A percentile compares a stretch with the other conserved stretches of the same genome.
Evolutionary conservation across 2,113 vertebrate species (phyloP).

Genomic region (Glareola pratincola): DNA sequence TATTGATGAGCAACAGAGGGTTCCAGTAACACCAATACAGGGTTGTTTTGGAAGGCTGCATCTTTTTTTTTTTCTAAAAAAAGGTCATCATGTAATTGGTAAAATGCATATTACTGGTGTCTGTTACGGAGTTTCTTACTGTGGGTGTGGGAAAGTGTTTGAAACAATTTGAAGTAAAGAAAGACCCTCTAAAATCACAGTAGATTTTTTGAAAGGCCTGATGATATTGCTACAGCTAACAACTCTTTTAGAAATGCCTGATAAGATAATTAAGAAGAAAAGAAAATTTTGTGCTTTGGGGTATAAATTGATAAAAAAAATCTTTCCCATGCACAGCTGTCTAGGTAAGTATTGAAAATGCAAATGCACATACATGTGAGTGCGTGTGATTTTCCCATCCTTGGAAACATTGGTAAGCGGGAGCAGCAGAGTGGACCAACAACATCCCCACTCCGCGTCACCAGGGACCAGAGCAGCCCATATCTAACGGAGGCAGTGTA

Average conservation of each 20-base stretch:
- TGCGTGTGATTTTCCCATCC: not conserved
- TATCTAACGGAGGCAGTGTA: fast-evolving
- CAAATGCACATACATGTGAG: slow-evolving; percentile 12
- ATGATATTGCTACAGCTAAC: not conserved
- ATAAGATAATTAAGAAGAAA: slow-evolving; percentile 30
- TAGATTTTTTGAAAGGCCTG: not conserved
- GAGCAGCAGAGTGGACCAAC: not conserved
- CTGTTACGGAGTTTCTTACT: not conserved
- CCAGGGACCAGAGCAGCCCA: not conserved
- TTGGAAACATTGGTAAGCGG: not conserved
- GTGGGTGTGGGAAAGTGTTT: not conserved
- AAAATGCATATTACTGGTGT: not conserved
- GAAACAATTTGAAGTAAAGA: not conserved
- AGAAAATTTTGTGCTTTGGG: slow-evolving; percentile 40
- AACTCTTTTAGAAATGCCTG: slow-evolving; percentile 15
- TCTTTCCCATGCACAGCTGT: not conserved
- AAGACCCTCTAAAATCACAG: not conserved
- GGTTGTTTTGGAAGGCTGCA: not conserved
- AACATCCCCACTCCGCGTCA: not conserved
- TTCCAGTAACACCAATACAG: slow-evolving; percentile 42
- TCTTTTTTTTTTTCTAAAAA: not conserved
- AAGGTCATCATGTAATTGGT: not conserved
- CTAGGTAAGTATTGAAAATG: slow-evolving; percentile 50
- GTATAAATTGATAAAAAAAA: slow-evolving; percentile 48
- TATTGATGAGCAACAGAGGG: slow-evolving; percentile 54